A percentile compares a stretch with the other conserved stretches of the same genome.
phyloP scores from a whole-genome alignment of 2,888 invertebrate genomes.

The Mesoligia furuncula region DNA sequence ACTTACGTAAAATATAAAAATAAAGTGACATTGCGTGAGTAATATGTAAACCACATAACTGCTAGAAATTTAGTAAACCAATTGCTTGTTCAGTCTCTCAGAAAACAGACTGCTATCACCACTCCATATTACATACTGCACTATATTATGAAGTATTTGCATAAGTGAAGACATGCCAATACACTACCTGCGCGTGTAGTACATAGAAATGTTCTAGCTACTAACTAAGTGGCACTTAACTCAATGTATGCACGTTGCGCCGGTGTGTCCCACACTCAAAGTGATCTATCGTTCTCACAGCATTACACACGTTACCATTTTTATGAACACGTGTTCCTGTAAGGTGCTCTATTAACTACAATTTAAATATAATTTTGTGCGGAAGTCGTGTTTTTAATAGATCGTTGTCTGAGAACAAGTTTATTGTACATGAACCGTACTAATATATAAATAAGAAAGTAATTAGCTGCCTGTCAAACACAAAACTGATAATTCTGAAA shows the following conservation, averaged over 20 bases:
- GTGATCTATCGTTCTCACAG: conserved; percentile 51
- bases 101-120: neutral
- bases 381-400: neutral
- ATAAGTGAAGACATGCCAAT: conserved; percentile 47
- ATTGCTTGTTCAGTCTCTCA: neutral
- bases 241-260: conserved; percentile 44
- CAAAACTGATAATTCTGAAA: neutral
- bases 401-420: neutral
- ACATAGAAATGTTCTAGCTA: conserved; percentile 42
- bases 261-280: conserved; percentile 38
- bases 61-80: neutral
- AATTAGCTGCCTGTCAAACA: neutral
- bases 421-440: neutral
- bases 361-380: neutral
- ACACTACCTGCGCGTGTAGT: conserved; percentile 38
- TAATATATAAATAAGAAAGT: neutral
- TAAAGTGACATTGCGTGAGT: neutral
- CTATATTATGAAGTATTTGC: conserved; percentile 26
- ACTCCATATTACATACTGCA: neutral
- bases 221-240: conserved; percentile 59
- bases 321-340: conserved; percentile 40
- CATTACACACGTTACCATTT: conserved; percentile 39
- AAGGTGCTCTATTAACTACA: neutral
- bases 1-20: neutral
- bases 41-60: neutral